These are phyloP conservation scores for Heterochromis multidens DNA, from an alignment of 2,113 vertebrate species.

Conservation along the genomic window DNA sequence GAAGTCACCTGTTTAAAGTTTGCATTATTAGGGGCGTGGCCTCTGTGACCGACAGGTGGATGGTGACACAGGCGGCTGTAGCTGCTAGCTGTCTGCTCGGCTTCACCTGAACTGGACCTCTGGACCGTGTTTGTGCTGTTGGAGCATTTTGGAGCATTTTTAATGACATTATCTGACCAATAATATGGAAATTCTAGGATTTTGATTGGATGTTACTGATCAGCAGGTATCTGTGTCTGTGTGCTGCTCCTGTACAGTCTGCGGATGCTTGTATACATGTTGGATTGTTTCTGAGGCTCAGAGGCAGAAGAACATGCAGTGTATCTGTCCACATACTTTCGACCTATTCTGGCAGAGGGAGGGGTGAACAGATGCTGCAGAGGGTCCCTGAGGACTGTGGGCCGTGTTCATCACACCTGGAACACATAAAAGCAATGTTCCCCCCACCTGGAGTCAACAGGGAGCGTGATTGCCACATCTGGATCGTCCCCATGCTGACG, in stretches of 20 bases:
- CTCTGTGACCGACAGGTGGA: no score
- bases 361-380: constrained; percentile 74
- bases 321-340: neutral
- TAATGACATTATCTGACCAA: neutral
- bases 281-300: no score
- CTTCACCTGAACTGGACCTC: no score
- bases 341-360: neutral
- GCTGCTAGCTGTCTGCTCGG: neutral
- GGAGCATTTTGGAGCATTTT: neutral
- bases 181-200: neutral
- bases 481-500: neutral
- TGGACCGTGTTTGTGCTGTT: neutral
- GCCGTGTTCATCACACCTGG: constrained; percentile 80
- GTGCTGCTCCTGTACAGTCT: no score
- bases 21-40: neutral
- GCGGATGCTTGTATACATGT: no score
- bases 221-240: no score
- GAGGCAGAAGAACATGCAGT: neutral
- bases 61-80: neutral
- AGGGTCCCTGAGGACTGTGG: constrained; percentile 36
- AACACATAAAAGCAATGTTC: constrained; percentile 37
- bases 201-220: neutral
- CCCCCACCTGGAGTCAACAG: constrained; percentile 31
- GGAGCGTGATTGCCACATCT: constrained; percentile 10
- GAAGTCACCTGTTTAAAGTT: neutral